phyloP scores from a whole-genome alignment of 2,113 vertebrate genomes.

The Hemichromis elongatus region DNA sequence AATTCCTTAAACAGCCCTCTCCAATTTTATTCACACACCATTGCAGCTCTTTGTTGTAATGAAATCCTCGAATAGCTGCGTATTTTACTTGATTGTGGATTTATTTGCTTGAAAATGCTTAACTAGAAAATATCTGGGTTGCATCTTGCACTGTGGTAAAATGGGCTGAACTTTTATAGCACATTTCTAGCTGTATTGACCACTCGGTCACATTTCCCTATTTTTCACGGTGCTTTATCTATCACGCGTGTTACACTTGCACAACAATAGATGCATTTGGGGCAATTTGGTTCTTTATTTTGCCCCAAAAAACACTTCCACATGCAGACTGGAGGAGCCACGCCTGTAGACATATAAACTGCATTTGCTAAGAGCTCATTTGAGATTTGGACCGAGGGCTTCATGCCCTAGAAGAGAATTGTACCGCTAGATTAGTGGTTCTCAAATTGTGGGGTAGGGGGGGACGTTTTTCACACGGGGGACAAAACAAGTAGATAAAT shows the following conservation, averaged over 20 bases:
- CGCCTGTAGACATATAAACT: background rate
- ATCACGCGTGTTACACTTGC: background rate
- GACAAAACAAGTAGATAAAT: background rate
- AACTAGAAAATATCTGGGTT: background rate
- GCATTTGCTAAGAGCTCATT: background rate
- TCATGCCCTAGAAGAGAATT: background rate
- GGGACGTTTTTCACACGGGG: background rate
- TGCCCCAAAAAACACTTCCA: background rate
- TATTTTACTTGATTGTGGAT: background rate
- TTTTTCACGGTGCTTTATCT: background rate
- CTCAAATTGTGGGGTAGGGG: background rate
- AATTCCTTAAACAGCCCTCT: background rate
- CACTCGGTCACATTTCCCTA: background rate
- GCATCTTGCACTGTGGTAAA: background rate
- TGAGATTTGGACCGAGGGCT: background rate
- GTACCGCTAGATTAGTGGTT: background rate
- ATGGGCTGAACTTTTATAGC: background rate
- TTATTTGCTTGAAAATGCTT: background rate
- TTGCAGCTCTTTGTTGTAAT: background rate
- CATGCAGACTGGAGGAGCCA: background rate
- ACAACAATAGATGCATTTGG: background rate
- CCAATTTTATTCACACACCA: background rate
- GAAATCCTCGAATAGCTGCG: background rate
- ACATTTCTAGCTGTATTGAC: background rate
- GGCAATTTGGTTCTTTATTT: background rate